phyloP scores from a whole-genome alignment of 2,797 vertebrate genomes.

The Zonotrichia albicollis region DNA sequence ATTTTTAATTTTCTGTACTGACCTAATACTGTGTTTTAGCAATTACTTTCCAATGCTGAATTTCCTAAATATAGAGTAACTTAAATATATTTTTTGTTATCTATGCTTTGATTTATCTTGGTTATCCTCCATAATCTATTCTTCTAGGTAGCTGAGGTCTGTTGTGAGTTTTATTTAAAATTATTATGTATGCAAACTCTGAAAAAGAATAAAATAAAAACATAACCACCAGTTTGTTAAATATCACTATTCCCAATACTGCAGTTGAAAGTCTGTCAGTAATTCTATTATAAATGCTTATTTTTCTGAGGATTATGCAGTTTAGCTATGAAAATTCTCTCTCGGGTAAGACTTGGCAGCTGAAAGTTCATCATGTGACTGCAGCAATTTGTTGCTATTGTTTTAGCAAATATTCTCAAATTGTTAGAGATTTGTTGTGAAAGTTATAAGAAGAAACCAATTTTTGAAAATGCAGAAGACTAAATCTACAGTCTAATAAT shows the following conservation, averaged over 20 bases:
- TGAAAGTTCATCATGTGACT: neutral
- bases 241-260: neutral
- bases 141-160: neutral
- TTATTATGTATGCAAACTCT: neutral
- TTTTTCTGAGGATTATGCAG: slow-evolving; percentile 12
- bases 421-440: neutral
- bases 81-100: neutral
- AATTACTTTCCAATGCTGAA: neutral
- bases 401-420: slow-evolving; percentile 26
- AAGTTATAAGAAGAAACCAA: neutral
- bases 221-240: neutral
- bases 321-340: slow-evolving; percentile 18
- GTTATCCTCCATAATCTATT: neutral
- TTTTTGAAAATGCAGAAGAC: neutral
- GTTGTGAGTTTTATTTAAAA: neutral
- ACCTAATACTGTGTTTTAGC: neutral
- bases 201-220: neutral
- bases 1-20: neutral
- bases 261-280: slow-evolving; percentile 34
- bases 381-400: neutral
- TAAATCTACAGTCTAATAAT: neutral
- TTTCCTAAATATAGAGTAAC: neutral
- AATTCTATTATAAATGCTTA: slow-evolving; percentile 37
- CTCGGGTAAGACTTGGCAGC: neutral
- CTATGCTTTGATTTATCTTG: neutral